phyloP scores from a whole-genome alignment of 2,797 vertebrate species.

The Spheniscus humboldti region DNA sequence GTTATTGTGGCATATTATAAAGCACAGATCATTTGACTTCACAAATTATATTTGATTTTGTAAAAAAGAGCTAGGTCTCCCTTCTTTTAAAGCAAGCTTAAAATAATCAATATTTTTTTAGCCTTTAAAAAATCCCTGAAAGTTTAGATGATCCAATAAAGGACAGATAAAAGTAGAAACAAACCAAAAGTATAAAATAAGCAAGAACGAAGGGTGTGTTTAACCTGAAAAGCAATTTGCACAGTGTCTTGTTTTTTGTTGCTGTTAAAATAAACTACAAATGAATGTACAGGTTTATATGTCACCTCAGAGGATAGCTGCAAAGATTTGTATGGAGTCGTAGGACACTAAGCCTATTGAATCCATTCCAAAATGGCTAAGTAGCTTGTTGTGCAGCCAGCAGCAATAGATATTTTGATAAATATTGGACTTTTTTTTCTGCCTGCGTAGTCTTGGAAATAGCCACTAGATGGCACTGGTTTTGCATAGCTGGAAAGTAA shows the following conservation, averaged over 20 bases:
- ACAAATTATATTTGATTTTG: background rate
- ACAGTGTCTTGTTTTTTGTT: background rate
- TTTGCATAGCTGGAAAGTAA: conserved; percentile 15
- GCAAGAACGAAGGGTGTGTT: background rate
- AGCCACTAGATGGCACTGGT: conserved; percentile 74
- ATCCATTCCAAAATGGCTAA: conserved; percentile 30
- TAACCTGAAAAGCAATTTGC: conserved; percentile 3
- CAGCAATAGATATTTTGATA: conserved; percentile 38
- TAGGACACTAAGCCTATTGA: conserved; percentile 9
- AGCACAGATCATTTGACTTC: background rate
- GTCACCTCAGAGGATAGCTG: background rate
- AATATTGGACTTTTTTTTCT: background rate
- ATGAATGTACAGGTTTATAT: background rate
- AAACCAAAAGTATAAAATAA: background rate
- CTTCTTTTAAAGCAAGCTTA: background rate
- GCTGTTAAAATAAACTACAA: background rate
- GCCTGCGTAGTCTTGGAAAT: background rate
- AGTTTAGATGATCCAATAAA: background rate
- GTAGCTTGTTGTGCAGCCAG: conserved; percentile 13
- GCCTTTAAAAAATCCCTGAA: background rate
- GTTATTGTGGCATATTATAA: background rate
- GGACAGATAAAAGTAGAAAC: background rate
- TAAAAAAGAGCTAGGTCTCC: background rate
- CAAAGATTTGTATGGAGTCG: background rate
- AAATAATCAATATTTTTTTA: background rate